Percentiles rank a stretch among this genome's conserved stretches.
Conservation (phyloP, 2,797 vertebrate genomes). For the Tokudaia muenninki region DNA sequence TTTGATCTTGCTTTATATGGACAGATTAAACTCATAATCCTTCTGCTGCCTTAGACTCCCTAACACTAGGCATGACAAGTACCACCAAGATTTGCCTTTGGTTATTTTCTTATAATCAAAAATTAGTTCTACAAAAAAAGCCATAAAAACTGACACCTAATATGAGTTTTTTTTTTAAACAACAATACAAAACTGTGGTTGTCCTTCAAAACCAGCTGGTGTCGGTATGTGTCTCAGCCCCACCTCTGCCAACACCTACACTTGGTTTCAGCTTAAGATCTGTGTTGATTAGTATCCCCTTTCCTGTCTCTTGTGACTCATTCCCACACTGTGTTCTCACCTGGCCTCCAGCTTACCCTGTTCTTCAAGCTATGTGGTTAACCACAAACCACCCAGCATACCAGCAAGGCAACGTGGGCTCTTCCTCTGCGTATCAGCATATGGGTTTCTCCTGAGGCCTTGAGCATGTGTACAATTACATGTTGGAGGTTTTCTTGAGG, state of each 20-base stretch:
- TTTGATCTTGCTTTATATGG: background rate
- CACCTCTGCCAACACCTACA: background rate
- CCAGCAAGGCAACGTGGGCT: background rate
- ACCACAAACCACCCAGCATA: slow-evolving; percentile 14
- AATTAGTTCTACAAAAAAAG: background rate
- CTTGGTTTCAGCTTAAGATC: background rate
- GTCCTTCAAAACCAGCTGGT: background rate
- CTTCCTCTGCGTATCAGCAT: background rate
- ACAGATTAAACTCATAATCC: background rate
- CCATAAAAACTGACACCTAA: background rate
- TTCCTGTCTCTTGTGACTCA: background rate
- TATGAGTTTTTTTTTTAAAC: background rate
- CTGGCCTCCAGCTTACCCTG: background rate
- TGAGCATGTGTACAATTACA: background rate
- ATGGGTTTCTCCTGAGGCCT: background rate
- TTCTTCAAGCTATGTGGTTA: background rate
- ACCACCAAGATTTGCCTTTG: background rate
- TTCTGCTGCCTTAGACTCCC: background rate
- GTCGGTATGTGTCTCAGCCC: background rate
- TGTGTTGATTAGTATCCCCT: background rate
- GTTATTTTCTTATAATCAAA: slow-evolving; percentile 19
- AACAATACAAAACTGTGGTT: background rate
- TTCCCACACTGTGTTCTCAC: background rate
- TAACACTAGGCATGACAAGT: background rate
- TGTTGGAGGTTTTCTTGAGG: background rate